These are phyloP conservation scores for Acropternis orthonyx DNA, from an alignment of 2,797 vertebrate species.

Conservation along the genomic window DNA sequence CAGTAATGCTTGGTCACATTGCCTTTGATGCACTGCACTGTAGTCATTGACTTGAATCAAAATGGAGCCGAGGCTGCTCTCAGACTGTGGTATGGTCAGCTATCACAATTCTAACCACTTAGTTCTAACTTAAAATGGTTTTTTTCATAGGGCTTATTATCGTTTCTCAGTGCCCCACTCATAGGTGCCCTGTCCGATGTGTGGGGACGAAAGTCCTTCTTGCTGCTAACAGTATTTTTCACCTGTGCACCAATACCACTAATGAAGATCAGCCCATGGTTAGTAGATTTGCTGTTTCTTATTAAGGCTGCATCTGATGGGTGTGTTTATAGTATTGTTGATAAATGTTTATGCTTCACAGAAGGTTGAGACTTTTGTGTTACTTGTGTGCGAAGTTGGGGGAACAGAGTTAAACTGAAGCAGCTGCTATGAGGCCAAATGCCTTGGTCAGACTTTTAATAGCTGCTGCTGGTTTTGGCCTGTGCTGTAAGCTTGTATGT, in stretches of 20 bases:
- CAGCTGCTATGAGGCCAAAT: not conserved
- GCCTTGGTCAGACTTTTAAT: not conserved
- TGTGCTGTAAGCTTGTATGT: not conserved
- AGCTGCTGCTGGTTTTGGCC: not conserved
- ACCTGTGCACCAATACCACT: constrained; percentile 88
- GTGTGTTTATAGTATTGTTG: not conserved
- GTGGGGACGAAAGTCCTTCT: constrained; percentile 88
- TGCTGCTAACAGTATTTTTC: constrained; percentile 89
- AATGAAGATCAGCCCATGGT: constrained; percentile 91
- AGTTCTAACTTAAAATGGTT: not conserved
- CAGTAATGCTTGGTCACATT: not conserved
- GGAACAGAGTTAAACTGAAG: not conserved
- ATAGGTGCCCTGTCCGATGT: constrained; percentile 88
- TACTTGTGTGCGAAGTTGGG: not conserved
- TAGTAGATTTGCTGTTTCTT: not conserved
- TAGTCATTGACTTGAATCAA: not conserved
- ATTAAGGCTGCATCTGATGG: not conserved
- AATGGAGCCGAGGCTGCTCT: not conserved
- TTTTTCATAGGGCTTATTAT: constrained; percentile 80
- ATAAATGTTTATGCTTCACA: not conserved
- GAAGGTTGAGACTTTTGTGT: not conserved
- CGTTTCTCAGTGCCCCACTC: constrained; percentile 86
- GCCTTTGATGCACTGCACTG: not conserved
- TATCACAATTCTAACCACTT: rapidly evolving
- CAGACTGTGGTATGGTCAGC: rapidly evolving